These are phyloP conservation scores for Anarrhichthys ocellatus DNA, from an alignment of 2,113 vertebrate species.

Conservation along the genomic window DNA sequence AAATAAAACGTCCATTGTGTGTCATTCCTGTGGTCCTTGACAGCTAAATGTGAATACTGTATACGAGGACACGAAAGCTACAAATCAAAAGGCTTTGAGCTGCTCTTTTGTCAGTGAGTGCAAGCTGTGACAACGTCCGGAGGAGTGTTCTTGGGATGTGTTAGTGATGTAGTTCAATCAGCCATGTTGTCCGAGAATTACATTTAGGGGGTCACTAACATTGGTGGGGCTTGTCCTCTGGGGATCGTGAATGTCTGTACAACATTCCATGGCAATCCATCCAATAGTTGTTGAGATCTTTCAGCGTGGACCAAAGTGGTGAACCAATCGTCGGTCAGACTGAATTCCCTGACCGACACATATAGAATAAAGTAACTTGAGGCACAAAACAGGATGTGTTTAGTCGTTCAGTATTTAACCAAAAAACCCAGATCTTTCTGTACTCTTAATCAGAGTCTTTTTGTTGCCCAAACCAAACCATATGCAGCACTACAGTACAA, in stretches of 20 bases:
- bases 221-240: not conserved
- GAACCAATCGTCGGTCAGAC: not conserved
- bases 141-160: not conserved
- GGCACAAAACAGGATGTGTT: not conserved
- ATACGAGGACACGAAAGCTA: not conserved
- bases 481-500: not conserved
- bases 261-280: not conserved
- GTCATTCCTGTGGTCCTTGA: constrained; percentile 18
- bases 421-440: not conserved
- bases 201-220: not conserved
- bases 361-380: not conserved
- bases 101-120: constrained; percentile 19
- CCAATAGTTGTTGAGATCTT: not conserved
- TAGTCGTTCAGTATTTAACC: not conserved
- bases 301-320: not conserved
- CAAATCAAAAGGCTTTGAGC: constrained; percentile 23
- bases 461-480: not conserved
- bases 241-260: not conserved
- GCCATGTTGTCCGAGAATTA: not conserved
- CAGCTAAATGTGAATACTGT: constrained; percentile 4
- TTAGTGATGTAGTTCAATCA: constrained; percentile 11
- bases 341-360: too few species aligned
- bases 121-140: constrained; percentile 2
- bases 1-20: constrained; percentile 12
- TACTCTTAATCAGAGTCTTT: not conserved